Conservation (phyloP, 2,113 vertebrate genomes). For the Mustelus asterias region DNA sequence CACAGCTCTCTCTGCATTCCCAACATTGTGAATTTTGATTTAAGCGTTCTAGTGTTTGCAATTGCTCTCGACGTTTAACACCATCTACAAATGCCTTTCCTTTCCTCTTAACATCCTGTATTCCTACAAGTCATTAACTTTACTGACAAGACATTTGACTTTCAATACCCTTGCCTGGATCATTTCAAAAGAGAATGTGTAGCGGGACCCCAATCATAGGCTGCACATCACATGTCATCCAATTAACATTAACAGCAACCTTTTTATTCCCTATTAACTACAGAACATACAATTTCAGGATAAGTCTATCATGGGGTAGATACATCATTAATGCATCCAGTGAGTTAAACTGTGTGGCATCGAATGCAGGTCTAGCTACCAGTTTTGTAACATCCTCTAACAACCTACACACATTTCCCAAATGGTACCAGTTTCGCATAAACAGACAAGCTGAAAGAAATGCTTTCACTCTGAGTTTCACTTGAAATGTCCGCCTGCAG, state of each 20-base stretch:
- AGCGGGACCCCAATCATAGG: neutral
- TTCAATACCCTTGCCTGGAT: neutral
- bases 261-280: neutral
- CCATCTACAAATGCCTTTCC: neutral
- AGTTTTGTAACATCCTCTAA: neutral
- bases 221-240: neutral
- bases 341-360: neutral
- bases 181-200: neutral
- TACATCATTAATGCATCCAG: neutral
- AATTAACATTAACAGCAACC: neutral
- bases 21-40: neutral
- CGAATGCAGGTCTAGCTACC: neutral
- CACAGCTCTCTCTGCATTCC: neutral
- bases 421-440: neutral
- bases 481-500: neutral
- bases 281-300: neutral
- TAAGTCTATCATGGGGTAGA: neutral
- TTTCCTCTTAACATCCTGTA: neutral
- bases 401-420: neutral
- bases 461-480: neutral
- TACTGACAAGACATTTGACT: neutral
- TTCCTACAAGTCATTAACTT: neutral
- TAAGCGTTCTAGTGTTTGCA: neutral
- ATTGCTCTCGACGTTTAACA: neutral
- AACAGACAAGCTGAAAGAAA: neutral